phyloP scores from a whole-genome alignment of 2,888 invertebrate species.

The Latheticus oryzae region DNA sequence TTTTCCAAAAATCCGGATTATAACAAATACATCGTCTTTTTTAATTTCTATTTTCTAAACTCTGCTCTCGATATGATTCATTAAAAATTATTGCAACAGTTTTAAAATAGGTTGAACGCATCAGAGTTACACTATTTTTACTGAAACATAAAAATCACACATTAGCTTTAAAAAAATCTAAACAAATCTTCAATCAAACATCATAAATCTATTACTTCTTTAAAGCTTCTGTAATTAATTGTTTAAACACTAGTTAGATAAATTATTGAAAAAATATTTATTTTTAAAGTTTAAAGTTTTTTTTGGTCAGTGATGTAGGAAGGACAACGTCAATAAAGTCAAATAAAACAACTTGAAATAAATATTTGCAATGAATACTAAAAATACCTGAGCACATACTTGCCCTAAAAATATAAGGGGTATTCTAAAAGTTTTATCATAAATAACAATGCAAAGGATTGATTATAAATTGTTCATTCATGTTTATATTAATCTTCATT shows the following conservation, averaged over 20 bases:
- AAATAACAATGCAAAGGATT: too few relatives aligned
- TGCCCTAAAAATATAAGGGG: slow-evolving; percentile 52
- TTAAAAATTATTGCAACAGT: slow-evolving; percentile 11
- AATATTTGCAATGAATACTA: slow-evolving; percentile 53
- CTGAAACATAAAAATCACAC: background rate
- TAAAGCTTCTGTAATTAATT: too few relatives aligned
- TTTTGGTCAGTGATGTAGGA: background rate
- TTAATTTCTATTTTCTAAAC: too few relatives aligned
- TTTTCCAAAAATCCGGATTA: too few relatives aligned
- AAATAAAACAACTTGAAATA: slow-evolving; percentile 45
- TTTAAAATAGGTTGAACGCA: slow-evolving; percentile 9
- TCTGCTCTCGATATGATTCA: slow-evolving; percentile 7
- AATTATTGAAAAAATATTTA: too few relatives aligned
- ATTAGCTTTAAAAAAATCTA: slow-evolving; percentile 2
- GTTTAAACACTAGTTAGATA: too few relatives aligned
- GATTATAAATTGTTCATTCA: slow-evolving; percentile 9
- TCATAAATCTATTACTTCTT: too few relatives aligned
- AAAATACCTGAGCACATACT: slow-evolving; percentile 49
- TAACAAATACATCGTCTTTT: background rate
- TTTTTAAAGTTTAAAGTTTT: too few relatives aligned
- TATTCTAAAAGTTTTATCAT: slow-evolving; percentile 28
- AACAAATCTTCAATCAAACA: slow-evolving; percentile 2
- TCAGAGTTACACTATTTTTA: slow-evolving; percentile 10
- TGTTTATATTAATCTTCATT: background rate
- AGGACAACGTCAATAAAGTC: slow-evolving; percentile 3